These are phyloP conservation scores for Elegia similella DNA, from an alignment of 2,888 invertebrate genomes.

Conservation along the genomic window DNA sequence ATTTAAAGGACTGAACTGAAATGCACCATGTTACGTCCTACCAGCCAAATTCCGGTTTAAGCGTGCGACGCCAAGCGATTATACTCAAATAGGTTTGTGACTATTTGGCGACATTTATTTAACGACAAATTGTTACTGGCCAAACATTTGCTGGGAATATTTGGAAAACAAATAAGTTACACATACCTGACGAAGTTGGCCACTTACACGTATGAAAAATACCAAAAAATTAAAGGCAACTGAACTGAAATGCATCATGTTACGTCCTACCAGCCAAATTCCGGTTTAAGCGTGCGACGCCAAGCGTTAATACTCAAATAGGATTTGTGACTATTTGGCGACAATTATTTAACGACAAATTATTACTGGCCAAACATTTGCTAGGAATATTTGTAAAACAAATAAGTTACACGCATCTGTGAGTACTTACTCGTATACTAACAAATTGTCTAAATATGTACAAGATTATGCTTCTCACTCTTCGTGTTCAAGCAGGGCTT, in stretches of 20 bases:
- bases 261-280: slow-evolving; percentile 23
- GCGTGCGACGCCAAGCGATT: slow-evolving; percentile 5
- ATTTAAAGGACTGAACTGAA: slow-evolving; percentile 1
- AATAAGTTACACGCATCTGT: too few species aligned
- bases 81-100: not conserved
- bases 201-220: too few species aligned
- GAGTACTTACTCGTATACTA: too few species aligned
- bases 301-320: slow-evolving; percentile 8
- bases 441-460: too few species aligned
- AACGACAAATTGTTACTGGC: not conserved
- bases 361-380: not conserved
- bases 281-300: slow-evolving; percentile 4
- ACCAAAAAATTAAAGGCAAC: too few species aligned
- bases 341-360: not conserved
- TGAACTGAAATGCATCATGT: slow-evolving; percentile 26
- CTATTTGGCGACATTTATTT: not conserved
- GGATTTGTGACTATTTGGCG: not conserved
- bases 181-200: too few species aligned
- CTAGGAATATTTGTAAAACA: too few species aligned
- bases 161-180: too few species aligned
- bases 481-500: too few species aligned
- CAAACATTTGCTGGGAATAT: too few species aligned
- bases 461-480: too few species aligned
- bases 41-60: not conserved
- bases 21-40: slow-evolving; percentile 31